Conservation (phyloP, 53 echinoderm and acorn worm genomes). For the Paelopatides confundens region DNA sequence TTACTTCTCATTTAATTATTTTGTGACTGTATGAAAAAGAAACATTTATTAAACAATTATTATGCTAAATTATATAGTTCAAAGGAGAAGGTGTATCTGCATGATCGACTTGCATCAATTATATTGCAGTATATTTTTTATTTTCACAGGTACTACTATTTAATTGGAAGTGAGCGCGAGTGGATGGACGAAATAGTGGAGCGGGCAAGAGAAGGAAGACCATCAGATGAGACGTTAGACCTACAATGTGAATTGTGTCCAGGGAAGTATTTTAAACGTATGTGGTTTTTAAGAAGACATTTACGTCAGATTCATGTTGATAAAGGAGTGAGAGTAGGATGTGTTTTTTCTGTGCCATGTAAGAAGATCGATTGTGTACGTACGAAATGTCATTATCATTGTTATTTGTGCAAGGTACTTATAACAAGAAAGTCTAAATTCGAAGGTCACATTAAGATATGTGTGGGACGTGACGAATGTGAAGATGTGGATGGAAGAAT, state of each 20-base stretch:
- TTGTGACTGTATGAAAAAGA: no score
- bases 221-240: no score
- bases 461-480: background rate
- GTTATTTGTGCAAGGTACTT: background rate
- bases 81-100: no score
- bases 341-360: background rate
- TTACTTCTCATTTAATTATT: no score
- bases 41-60: no score
- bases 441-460: background rate
- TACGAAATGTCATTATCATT: background rate
- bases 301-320: background rate
- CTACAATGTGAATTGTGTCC: background rate
- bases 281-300: background rate
- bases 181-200: background rate
- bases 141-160: background rate
- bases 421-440: background rate
- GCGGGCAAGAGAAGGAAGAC: background rate
- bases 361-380: background rate
- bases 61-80: no score
- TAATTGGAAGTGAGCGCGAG: background rate
- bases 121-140: background rate
- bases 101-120: no score
- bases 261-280: background rate
- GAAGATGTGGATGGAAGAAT: no score
- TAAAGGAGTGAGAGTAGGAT: background rate